Percentiles rank a stretch among this genome's conserved stretches.
These are phyloP conservation scores for Mycteria americana DNA, from an alignment of 2,797 vertebrate genomes.

Conservation along the genomic window DNA sequence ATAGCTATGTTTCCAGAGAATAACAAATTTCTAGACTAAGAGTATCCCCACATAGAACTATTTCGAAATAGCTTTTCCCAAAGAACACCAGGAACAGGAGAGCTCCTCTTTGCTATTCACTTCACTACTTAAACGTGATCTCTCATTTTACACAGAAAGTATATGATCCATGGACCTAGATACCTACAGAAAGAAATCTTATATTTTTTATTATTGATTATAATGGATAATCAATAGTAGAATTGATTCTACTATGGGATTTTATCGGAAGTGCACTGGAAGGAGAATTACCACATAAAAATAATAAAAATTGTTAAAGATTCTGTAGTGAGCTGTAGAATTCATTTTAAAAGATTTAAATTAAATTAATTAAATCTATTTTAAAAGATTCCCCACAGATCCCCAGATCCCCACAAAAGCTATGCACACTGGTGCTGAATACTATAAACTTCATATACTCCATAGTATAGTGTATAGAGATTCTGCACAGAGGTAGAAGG, in stretches of 20 bases:
- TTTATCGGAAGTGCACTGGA: not conserved
- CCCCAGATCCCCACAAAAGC: not conserved
- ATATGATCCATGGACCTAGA: not conserved
- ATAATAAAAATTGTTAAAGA: not conserved
- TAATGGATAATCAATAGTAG: not conserved
- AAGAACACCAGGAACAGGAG: not conserved
- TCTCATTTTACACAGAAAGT: not conserved
- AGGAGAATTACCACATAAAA: not conserved
- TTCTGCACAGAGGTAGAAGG: not conserved
- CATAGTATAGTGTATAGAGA: not conserved
- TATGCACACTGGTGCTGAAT: not conserved
- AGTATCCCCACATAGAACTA: not conserved
- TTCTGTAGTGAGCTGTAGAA: not conserved
- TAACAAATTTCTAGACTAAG: not conserved
- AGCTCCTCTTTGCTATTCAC: not conserved
- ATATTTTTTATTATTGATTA: not conserved
- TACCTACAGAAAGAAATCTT: not conserved
- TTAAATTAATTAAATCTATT: not conserved
- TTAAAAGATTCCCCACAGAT: not conserved
- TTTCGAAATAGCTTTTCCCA: not conserved
- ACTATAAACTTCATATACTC: not conserved
- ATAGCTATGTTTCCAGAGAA: not conserved
- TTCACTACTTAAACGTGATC: not conserved
- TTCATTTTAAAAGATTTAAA: not conserved
- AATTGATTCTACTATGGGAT: not conserved